These are phyloP conservation scores for Gallinago paraguaiae DNA, from an alignment of 2,113 vertebrate species.

Conservation along the genomic window DNA sequence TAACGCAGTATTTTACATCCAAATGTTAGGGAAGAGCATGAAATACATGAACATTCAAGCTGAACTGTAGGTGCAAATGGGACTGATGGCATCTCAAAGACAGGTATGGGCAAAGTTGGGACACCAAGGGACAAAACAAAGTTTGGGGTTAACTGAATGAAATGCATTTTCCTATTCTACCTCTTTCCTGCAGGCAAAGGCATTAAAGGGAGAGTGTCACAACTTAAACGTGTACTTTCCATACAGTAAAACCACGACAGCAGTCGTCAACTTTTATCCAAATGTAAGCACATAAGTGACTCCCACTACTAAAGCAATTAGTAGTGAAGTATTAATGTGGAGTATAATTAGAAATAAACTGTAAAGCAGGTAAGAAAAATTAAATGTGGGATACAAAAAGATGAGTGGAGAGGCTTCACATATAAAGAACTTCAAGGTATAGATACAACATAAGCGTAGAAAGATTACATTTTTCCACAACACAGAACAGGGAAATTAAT, in stretches of 20 bases:
- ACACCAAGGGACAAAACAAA: neutral
- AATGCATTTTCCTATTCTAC: neutral
- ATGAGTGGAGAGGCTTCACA: neutral
- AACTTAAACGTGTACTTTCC: neutral
- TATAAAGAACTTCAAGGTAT: too few species aligned
- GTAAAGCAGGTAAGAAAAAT: neutral
- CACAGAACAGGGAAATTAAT: neutral
- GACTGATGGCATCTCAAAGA: neutral
- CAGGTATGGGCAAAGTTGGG: neutral
- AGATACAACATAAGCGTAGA: neutral
- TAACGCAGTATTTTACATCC: neutral
- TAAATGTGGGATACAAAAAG: neutral
- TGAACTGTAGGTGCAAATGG: neutral
- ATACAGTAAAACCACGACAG: neutral
- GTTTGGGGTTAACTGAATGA: neutral
- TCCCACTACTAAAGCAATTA: neutral
- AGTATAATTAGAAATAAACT: neutral
- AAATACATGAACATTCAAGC: rapidly evolving
- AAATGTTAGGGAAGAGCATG: neutral
- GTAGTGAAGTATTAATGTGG: neutral
- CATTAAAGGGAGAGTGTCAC: neutral
- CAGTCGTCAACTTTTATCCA: neutral
- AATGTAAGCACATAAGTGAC: neutral
- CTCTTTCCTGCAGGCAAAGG: neutral
- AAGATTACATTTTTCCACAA: neutral